A percentile compares a stretch with the other conserved stretches of the same genome.
phyloP scores from a whole-genome alignment of 2,113 vertebrate species.

The Oncorhynchus keta region DNA sequence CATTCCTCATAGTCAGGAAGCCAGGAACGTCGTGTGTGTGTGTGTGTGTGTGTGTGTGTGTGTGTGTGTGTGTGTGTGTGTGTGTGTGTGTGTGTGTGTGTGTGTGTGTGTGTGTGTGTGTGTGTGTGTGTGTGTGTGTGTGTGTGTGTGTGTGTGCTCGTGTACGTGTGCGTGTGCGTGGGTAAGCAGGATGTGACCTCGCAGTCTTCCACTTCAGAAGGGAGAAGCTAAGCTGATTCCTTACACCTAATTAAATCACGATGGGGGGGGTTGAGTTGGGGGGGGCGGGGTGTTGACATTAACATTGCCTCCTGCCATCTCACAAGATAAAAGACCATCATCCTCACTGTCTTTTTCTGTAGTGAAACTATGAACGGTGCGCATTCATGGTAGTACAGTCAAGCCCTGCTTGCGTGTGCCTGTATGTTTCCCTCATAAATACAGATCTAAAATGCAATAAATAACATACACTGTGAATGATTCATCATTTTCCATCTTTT shows the following conservation, averaged over 20 bases:
- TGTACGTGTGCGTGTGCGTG: too few species aligned
- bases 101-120: too few species aligned
- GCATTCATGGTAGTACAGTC: not conserved
- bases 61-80: too few species aligned
- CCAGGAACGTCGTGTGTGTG: not conserved
- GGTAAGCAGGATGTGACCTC: slow-evolving; percentile 35
- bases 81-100: too few species aligned
- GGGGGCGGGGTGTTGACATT: slow-evolving; percentile 12
- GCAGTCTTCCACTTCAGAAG: slow-evolving; percentile 30
- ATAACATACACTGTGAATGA: not conserved
- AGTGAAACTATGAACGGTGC: slow-evolving; percentile 10
- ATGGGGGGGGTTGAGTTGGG: slow-evolving; percentile 3
- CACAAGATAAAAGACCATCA: slow-evolving; percentile 17
- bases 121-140: too few species aligned
- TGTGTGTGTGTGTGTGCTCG: too few species aligned
- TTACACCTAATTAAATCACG: slow-evolving; percentile 44
- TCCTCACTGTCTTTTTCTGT: slow-evolving; percentile 40
- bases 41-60: too few species aligned
- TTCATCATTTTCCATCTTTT: not conserved
- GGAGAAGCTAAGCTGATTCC: slow-evolving; percentile 46
- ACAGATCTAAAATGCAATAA: not conserved
- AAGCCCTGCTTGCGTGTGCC: too few species aligned
- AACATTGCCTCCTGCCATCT: slow-evolving; percentile 9
- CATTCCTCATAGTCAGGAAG: slow-evolving; percentile 36
- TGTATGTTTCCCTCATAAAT: too few species aligned